Base-by-base conservation (phyloP, 2,888 invertebrate genomes). In the Priocnemis perturbator region DNA sequence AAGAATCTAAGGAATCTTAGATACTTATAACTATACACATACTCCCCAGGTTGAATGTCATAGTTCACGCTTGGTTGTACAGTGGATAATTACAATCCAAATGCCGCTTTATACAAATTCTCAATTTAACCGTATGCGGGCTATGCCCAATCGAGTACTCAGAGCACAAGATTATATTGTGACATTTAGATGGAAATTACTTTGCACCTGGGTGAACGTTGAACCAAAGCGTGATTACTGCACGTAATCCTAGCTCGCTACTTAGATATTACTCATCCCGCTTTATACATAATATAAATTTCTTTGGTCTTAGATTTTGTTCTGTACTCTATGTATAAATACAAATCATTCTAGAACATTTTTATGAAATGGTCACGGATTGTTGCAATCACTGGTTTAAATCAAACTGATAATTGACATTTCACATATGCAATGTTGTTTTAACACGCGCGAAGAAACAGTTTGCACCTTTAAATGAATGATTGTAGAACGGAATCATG, bases 301-400 rank as follows among this genome's bases (percentile, higher is more conserved):
- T 85, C 86, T 86, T 86, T 86, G 86, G 86, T 86, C 86, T 86
- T 84, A 84, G 78, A 81, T 82, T 84, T 79, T 76, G 73, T 79
- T 67, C 68, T 70, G 61, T 64, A 78, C 64, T 62, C 67, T 73
- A 79, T 58, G 69, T 57, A 73, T 76, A 71, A 14, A 79, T 77
- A 73, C 57, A 76, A 65, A 73, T 69, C 47, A 56, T 64, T 62
- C 61, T 71, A 68, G 50, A 76, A 69, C 48, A 67, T 47, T 48
- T 66, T 71, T 59, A 62, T 67, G 64, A 74, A 70, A 53, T 73
- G 69, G 69, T 73, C 70, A 79, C 61, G 72, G 71, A 76, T 73
- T 72, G 72, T 79, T 76, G 61, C 70, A 71, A 77, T 76, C 65
- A 71, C 71, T 71, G 64, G 59, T 77, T 68, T 57, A 20, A 60